These are phyloP conservation scores for Eciton burchellii DNA, from an alignment of 1,140 invertebrate genomes.

Conservation along the genomic window DNA sequence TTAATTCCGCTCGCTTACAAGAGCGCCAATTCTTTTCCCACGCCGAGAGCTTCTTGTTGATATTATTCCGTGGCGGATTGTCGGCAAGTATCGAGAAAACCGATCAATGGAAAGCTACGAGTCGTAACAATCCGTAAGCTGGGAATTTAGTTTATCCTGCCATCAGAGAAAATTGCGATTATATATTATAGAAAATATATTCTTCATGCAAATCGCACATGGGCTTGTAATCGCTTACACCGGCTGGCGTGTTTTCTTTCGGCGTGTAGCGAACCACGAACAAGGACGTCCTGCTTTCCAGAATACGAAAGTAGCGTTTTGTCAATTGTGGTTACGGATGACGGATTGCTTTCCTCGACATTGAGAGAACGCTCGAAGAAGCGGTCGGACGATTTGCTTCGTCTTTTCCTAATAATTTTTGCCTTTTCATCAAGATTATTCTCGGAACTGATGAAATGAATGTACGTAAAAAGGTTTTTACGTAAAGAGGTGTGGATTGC, in stretches of 20 bases:
- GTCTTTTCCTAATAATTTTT: not conserved
- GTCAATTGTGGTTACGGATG: constrained; percentile 49
- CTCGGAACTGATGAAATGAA: not conserved
- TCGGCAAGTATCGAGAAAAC: constrained; percentile 9
- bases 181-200: not conserved
- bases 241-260: constrained; percentile 7
- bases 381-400: not conserved
- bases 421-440: not conserved
- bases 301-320: constrained; percentile 52
- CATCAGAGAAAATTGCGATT: not conserved
- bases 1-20: constrained; percentile 63
- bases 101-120: constrained; percentile 36
- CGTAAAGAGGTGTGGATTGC: not conserved
- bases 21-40: not conserved
- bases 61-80: constrained; percentile 53
- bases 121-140: constrained; percentile 2
- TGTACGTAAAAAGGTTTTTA: too few relatives aligned
- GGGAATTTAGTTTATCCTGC: not conserved
- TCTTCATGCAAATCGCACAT: not conserved
- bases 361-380: constrained; percentile 11
- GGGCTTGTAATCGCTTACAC: not conserved
- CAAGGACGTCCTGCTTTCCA: constrained; percentile 22
- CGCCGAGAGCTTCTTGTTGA: constrained; percentile 34
- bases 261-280: not conserved
- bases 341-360: constrained; percentile 29